Conservation (phyloP, 2,113 vertebrate species). For the Triplophysa tibetana region DNA sequence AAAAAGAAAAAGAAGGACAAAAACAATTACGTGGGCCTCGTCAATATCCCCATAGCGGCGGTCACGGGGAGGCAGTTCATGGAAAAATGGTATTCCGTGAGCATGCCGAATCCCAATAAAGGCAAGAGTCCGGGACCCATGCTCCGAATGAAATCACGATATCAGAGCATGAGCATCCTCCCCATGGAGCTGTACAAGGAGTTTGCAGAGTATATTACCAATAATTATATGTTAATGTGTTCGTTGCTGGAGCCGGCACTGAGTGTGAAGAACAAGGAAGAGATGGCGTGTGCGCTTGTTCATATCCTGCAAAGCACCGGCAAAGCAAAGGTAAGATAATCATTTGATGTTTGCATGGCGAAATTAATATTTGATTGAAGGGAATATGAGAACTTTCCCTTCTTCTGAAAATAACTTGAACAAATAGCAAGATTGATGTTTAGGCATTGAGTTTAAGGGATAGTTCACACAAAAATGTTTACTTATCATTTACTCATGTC, state of each 20-base stretch:
- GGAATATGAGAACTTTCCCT: too few relatives aligned
- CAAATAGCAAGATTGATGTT: too few relatives aligned
- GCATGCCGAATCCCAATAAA: slow-evolving; percentile 88
- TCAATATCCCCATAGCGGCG: slow-evolving; percentile 84
- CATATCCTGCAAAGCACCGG: slow-evolving; percentile 98
- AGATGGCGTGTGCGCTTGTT: slow-evolving; percentile 89
- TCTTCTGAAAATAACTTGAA: too few relatives aligned
- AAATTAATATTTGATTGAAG: too few relatives aligned
- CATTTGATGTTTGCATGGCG: not conserved
- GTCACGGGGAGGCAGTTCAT: slow-evolving; percentile 91
- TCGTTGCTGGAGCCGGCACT: slow-evolving; percentile 87
- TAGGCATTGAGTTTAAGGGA: too few relatives aligned
- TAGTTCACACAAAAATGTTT: too few relatives aligned
- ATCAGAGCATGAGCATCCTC: slow-evolving; percentile 93
- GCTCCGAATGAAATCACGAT: slow-evolving; percentile 91
- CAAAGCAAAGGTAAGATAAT: slow-evolving; percentile 87
- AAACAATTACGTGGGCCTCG: slow-evolving; percentile 91
- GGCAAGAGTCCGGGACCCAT: slow-evolving; percentile 84
- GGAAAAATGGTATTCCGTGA: slow-evolving; percentile 95
- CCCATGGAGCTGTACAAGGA: slow-evolving; percentile 99
- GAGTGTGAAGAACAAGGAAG: slow-evolving; percentile 94
- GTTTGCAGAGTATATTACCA: slow-evolving; percentile 95
- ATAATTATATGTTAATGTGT: slow-evolving; percentile 94
- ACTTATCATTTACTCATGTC: too few relatives aligned
- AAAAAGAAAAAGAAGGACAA: slow-evolving; percentile 98